Evolutionary conservation across 2,888 invertebrate species (phyloP), one percentile per base, ranked within the genome.

Genomic region (Busseola fusca): DNA sequence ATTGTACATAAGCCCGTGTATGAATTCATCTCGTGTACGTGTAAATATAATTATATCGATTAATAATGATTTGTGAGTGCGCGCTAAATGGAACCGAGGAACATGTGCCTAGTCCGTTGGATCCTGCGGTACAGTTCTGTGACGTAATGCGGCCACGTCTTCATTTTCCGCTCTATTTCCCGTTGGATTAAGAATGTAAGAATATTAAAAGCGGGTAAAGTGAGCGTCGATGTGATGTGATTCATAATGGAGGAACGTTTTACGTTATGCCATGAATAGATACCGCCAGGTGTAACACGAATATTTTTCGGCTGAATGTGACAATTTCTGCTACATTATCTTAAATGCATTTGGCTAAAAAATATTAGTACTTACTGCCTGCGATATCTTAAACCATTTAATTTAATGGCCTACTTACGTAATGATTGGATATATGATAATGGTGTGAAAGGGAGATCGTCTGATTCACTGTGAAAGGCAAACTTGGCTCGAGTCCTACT

Each of bases 151-250:
- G 81, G 84, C 83, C 72, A 82, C 81, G 84, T 86, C 85, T 89
- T 86, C 78, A 86, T 87, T 69, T 86, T 87, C 78, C 83, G 80
- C 86, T 88, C 87, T 87, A 84, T 87, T 88, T 85, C 82, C 81
- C 78, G 71, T 78, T 81, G 83, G 79, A 86, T 87, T 79, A 86
- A 85, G 85, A 81, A 81, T 86, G 81, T 85, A 74, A 80, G 84
- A 86, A 87, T 84, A 84, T 69, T 79, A 73, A 70, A 78, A 67
- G 60, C 69, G 70, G 58, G 82, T 86, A 80, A 78, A 68, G 73
- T 69, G 75, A 78, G 76, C 68, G 80, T 72, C 66, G 75, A 83
- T 69, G 76, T 80, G 74, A 79, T 74, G 79, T 80, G 78, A 82
- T 78, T 84, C 64, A 80, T 78, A 78, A 82, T 74, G 68, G 75